phyloP scores from a whole-genome alignment of 2,797 vertebrate species.

The Acrossocheilus wenchowensis region DNA sequence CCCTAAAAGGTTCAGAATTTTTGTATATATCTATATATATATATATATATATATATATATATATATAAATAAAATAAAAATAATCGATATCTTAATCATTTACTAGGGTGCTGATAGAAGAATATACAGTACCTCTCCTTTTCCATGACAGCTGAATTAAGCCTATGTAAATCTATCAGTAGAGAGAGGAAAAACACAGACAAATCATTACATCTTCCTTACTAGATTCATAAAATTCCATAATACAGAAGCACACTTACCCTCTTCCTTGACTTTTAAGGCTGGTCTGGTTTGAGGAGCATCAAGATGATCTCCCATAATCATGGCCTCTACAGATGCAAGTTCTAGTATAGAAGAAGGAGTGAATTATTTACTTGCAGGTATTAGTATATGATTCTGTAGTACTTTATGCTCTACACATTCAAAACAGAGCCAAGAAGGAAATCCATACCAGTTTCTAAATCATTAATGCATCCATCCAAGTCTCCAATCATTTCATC shows the following conservation, averaged over 20 bases:
- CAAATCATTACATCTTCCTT: neutral
- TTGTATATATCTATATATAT: neutral
- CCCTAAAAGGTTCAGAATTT: constrained; percentile 64
- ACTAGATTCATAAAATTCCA: neutral
- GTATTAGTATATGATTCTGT: neutral
- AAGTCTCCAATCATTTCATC: constrained; percentile 72
- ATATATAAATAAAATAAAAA: no score
- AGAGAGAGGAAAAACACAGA: neutral
- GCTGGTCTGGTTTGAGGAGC: constrained; percentile 54
- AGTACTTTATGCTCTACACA: neutral
- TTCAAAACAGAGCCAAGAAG: neutral
- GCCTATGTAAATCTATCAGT: constrained; percentile 66
- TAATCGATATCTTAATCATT: neutral
- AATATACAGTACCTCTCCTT: constrained; percentile 67
- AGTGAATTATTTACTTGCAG: neutral
- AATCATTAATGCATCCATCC: constrained; percentile 71
- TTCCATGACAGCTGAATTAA: constrained; percentile 63
- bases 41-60: no score
- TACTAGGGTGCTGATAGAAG: neutral
- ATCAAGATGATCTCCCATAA: constrained; percentile 50
- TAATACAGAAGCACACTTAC: constrained; percentile 53
- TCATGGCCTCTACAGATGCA: constrained; percentile 64
- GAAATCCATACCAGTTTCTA: constrained; percentile 73
- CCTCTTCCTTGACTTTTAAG: constrained; percentile 69
- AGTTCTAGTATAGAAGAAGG: constrained; percentile 68